Conservation (phyloP, 2,113 vertebrate species). For the Ailuropoda melanoleuca region DNA sequence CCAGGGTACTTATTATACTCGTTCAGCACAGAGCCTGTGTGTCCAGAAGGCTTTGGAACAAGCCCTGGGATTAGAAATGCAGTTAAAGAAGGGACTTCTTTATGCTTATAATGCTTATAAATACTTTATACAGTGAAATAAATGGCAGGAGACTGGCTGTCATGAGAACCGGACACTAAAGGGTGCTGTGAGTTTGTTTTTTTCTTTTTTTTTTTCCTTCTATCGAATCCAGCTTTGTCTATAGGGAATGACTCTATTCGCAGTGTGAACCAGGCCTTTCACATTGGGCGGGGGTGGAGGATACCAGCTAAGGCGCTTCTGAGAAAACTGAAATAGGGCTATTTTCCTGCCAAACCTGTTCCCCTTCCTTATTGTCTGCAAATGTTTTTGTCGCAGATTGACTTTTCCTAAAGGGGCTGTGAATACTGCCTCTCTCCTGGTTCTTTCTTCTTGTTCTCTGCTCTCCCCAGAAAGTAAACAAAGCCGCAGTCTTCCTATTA, state of each 20-base stretch:
- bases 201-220: not conserved
- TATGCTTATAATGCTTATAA: slow-evolving; percentile 23
- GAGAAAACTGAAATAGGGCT: slow-evolving; percentile 60
- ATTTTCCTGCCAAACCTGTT: slow-evolving; percentile 76
- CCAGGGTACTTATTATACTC: slow-evolving; percentile 63
- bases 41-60: slow-evolving; percentile 60
- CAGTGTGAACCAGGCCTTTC: slow-evolving; percentile 35
- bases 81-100: slow-evolving; percentile 53
- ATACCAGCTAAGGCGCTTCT: slow-evolving; percentile 56
- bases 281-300: not conserved
- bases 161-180: slow-evolving; percentile 32
- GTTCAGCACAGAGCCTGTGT: slow-evolving; percentile 51
- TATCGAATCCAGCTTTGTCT: slow-evolving; percentile 51
- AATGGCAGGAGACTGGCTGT: slow-evolving; percentile 24
- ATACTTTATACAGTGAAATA: slow-evolving; percentile 59
- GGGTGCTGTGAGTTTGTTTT: not conserved
- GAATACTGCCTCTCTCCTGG: slow-evolving; percentile 62
- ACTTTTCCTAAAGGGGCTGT: slow-evolving; percentile 66
- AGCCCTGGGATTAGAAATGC: slow-evolving; percentile 46
- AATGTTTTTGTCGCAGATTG: slow-evolving; percentile 73
- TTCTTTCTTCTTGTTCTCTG: slow-evolving; percentile 58
- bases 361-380: slow-evolving; percentile 66
- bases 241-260: slow-evolving; percentile 38
- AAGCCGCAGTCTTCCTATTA: slow-evolving; percentile 64
- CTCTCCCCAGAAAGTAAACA: slow-evolving; percentile 73